A percentile compares a stretch with the other conserved stretches of the same genome.
Evolutionary conservation across 2,797 vertebrate genomes (phyloP).

Genomic region (Acrossocheilus fasciatus): DNA sequence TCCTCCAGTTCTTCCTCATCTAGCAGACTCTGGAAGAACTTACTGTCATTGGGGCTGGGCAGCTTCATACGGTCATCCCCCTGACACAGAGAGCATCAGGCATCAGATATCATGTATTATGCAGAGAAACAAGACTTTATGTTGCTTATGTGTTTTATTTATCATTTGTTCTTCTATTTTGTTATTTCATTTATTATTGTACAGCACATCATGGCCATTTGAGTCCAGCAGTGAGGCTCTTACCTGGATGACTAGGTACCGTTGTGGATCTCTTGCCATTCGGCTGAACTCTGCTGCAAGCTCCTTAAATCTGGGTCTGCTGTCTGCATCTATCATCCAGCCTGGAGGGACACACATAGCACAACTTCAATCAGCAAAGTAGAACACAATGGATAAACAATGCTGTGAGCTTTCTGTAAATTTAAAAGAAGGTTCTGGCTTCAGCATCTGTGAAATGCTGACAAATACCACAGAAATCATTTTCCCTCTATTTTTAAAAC

Average conservation of each 20-base stretch:
- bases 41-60: constrained; percentile 96
- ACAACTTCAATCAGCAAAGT: constrained; percentile 13
- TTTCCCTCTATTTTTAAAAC: not conserved
- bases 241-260: constrained; percentile 98
- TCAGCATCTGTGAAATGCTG: not conserved
- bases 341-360: constrained; percentile 73
- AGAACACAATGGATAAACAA: constrained; percentile 3
- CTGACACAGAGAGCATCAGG: constrained; percentile 70
- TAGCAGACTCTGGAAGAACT: constrained; percentile 97
- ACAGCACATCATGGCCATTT: not conserved
- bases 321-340: constrained; percentile 99
- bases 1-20: constrained; percentile 96
- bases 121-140: not conserved
- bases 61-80: constrained; percentile 98
- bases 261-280: constrained; percentile 97
- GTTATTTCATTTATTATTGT: not conserved
- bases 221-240: constrained; percentile 43
- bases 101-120: constrained; percentile 2
- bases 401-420: not conserved
- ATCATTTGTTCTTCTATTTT: not conserved
- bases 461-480: not conserved
- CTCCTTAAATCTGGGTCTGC: constrained; percentile 97
- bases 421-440: not conserved
- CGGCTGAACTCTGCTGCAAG: constrained; percentile 96
- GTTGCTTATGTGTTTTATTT: not conserved